Conservation (phyloP, 2,797 vertebrate species). For the Cynodonichthys magdalenae region DNA sequence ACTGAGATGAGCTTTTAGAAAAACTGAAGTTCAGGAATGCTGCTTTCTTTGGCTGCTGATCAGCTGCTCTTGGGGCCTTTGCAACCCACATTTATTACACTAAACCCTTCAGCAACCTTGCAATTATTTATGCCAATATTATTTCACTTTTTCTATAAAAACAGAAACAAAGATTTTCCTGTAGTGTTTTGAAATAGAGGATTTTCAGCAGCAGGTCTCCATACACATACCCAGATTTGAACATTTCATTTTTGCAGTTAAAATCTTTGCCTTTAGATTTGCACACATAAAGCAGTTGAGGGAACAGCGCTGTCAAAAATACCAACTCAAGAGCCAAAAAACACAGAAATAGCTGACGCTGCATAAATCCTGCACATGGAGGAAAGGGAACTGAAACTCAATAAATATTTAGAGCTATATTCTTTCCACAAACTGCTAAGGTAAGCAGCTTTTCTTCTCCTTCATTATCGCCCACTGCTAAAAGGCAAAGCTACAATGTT, state of each 20-base stretch:
- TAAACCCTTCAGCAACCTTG: slow-evolving; percentile 13
- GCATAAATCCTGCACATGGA: slow-evolving; percentile 46
- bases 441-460: slow-evolving; percentile 19
- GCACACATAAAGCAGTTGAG: slow-evolving; percentile 12
- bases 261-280: slow-evolving; percentile 24
- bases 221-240: too few species aligned
- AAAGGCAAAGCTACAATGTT: too few species aligned
- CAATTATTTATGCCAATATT: slow-evolving; percentile 38
- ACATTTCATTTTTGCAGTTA: not conserved
- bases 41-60: slow-evolving; percentile 46
- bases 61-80: slow-evolving; percentile 27
- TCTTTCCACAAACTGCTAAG: slow-evolving; percentile 10
- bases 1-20: slow-evolving; percentile 13
- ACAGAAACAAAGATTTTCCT: too few species aligned
- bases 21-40: slow-evolving; percentile 35
- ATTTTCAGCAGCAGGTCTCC: too few species aligned
- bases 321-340: slow-evolving; percentile 51
- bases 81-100: slow-evolving; percentile 38
- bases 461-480: slow-evolving; percentile 1
- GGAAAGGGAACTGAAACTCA: slow-evolving; percentile 24
- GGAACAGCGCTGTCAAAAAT: slow-evolving; percentile 51
- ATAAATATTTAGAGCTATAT: not conserved
- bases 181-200: too few species aligned
- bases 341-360: slow-evolving; percentile 52
- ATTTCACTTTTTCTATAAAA: slow-evolving; percentile 13